Percentiles rank a stretch among this genome's conserved stretches.
These are phyloP conservation scores for Perccottus glenii DNA, from an alignment of 2,113 vertebrate species.

Conservation along the genomic window DNA sequence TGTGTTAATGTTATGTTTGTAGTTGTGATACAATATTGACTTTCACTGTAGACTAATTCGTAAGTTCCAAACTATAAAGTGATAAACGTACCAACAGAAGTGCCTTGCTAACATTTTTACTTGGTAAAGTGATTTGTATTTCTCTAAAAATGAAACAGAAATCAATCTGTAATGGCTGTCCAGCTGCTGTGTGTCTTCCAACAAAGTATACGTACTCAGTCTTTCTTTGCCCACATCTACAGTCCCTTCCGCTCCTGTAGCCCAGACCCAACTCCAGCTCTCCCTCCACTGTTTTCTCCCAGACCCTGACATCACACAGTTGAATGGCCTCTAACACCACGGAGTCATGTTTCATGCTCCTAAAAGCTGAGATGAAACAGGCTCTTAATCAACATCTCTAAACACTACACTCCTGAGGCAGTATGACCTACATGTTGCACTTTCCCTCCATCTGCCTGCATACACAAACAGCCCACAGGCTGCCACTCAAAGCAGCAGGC, in stretches of 20 bases:
- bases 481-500: constrained; percentile 69
- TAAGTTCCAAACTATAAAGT: too few species aligned
- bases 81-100: too few species aligned
- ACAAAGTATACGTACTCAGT: neutral
- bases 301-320: constrained; percentile 15
- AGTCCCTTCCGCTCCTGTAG: constrained; percentile 6
- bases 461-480: constrained; percentile 54
- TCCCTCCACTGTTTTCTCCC: constrained; percentile 17
- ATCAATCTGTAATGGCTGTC: neutral
- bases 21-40: too few species aligned
- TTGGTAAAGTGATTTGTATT: too few species aligned
- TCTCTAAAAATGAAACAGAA: too few species aligned
- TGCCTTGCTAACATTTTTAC: too few species aligned
- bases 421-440: constrained; percentile 65
- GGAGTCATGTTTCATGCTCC: constrained; percentile 26
- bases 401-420: constrained; percentile 37
- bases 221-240: neutral
- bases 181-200: neutral
- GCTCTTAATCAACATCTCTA: constrained; percentile 38
- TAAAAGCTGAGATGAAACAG: constrained; percentile 35
- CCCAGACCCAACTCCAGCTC: neutral
- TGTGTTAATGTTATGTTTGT: too few species aligned
- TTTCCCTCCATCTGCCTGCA: constrained; percentile 55
- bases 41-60: too few species aligned
- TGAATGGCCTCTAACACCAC: constrained; percentile 19